Percentiles rank a stretch among this genome's conserved stretches.
Evolutionary conservation across 2,888 invertebrate genomes (phyloP).

Genomic region (Creontiades dilutus): DNA sequence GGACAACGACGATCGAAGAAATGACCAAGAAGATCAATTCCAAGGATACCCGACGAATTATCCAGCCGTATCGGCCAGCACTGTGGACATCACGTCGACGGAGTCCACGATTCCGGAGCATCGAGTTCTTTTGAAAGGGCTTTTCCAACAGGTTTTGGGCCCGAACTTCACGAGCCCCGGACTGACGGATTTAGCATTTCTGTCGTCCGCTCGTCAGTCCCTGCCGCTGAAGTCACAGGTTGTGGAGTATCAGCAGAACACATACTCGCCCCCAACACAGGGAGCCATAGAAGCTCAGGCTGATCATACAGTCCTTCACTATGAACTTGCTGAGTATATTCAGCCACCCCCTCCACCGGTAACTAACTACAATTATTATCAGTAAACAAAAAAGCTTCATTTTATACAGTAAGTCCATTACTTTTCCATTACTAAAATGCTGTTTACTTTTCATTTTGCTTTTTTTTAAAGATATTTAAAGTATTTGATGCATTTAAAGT

Average conservation of each 20-base stretch:
- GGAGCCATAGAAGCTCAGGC: neutral
- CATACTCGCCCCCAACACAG: neutral
- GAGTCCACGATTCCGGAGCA: neutral
- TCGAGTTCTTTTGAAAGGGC: conserved; percentile 2
- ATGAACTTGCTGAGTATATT: neutral
- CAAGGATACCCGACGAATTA: conserved; percentile 15
- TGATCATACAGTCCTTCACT: neutral
- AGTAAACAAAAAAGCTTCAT: neutral
- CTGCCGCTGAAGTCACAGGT: conserved; percentile 2
- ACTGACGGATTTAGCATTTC: conserved; percentile 22
- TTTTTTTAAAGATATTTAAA: too few species aligned
- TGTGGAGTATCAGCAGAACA: neutral
- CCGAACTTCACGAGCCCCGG: conserved; percentile 41
- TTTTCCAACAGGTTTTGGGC: conserved; percentile 43
- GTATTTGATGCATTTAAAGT: too few species aligned
- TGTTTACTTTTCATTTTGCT: too few species aligned
- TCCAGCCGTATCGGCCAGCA: neutral
- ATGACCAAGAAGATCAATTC: neutral
- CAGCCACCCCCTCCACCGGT: conserved; percentile 1
- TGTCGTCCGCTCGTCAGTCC: neutral
- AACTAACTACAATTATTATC: neutral
- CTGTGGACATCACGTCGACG: neutral
- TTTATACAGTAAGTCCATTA: too few species aligned
- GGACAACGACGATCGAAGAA: neutral
- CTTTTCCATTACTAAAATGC: too few species aligned